Conservation (phyloP, 2,888 invertebrate species). For the Chironomus tentans region DNA sequence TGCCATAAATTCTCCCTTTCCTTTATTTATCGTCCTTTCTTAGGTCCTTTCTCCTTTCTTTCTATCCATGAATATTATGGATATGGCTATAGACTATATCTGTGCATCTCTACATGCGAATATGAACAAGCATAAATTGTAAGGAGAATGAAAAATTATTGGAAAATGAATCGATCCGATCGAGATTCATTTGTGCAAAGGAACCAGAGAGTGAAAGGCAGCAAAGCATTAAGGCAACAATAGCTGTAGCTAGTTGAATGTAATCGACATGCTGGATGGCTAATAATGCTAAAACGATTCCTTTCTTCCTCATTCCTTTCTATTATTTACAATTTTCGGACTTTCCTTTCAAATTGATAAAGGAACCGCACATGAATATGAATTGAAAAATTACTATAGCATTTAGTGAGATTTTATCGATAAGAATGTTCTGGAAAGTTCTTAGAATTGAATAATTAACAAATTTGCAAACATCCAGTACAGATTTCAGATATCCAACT, state of each 20-base stretch:
- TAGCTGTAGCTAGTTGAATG: background rate
- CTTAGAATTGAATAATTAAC: too few species aligned
- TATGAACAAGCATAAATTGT: background rate
- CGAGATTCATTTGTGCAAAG: background rate
- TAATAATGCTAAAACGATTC: background rate
- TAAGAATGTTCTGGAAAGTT: too few species aligned
- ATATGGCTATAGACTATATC: too few species aligned
- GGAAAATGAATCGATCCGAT: background rate
- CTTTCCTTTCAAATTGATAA: background rate
- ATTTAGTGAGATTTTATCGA: too few species aligned
- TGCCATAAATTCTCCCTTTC: too few species aligned
- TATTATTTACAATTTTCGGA: background rate
- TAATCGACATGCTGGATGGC: background rate
- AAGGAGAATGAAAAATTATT: background rate
- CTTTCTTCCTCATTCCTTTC: background rate
- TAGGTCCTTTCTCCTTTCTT: too few species aligned
- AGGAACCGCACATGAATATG: background rate
- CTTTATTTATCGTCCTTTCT: too few species aligned
- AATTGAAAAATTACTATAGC: too few species aligned
- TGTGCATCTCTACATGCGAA: too few species aligned
- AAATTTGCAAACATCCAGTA: too few species aligned
- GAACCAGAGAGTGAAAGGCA: background rate
- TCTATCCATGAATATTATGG: too few species aligned
- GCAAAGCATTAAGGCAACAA: background rate
- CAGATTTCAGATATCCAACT: background rate